Conservation (phyloP, 1,140 invertebrate species). For the Drusus annulatus region DNA sequence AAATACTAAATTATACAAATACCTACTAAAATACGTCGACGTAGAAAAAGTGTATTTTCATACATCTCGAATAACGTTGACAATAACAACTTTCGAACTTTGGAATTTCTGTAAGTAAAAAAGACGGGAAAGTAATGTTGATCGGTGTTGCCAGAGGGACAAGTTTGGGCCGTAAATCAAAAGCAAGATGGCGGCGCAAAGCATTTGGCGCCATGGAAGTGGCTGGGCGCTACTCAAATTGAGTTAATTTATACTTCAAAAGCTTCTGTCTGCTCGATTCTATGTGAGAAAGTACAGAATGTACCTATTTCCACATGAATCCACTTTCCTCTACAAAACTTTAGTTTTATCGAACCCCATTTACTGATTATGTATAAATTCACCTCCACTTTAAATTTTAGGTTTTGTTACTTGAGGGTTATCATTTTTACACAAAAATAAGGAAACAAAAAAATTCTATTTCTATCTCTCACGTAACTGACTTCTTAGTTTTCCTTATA, state of each 20-base stretch:
- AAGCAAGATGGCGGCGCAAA: conserved; percentile 5
- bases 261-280: background rate
- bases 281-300: background rate
- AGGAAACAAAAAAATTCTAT: too few relatives aligned
- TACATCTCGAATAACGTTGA: too few relatives aligned
- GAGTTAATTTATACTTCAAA: background rate
- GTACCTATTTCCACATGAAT: background rate
- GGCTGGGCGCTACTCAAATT: background rate
- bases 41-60: too few relatives aligned
- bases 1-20: too few relatives aligned
- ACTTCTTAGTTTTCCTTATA: too few relatives aligned
- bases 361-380: background rate
- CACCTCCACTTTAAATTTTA: too few relatives aligned
- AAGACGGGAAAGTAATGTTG: background rate
- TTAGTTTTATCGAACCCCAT: background rate
- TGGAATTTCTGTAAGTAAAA: too few relatives aligned
- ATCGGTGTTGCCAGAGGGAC: conserved; percentile 1
- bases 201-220: background rate
- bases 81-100: too few relatives aligned
- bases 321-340: background rate
- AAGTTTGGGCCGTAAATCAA: conserved; percentile 1
- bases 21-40: too few relatives aligned
- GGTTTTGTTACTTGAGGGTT: too few relatives aligned
- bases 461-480: too few relatives aligned
- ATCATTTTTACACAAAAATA: too few relatives aligned